Evolutionary conservation across 2,113 vertebrate genomes (phyloP), one percentile per base, ranked within the genome.

Genomic region (Colinus virginianus): DNA sequence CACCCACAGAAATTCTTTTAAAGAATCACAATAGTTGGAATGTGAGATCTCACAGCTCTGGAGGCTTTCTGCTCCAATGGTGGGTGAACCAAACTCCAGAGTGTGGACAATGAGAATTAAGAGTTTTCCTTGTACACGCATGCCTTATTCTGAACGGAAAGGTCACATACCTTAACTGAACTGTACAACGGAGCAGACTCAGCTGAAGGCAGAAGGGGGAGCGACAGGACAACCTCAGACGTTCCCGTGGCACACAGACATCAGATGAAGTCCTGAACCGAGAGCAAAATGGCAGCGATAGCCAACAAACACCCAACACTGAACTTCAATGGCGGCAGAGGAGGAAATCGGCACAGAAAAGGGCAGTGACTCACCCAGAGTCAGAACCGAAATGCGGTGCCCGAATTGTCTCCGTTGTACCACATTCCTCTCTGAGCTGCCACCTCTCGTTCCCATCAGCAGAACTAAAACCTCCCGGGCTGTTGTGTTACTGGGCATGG

Each of bases 1-100:
- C 84, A 87, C 90, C 71, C 87, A 89, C 84, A 87, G 89, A 79
- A 77, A 75, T 74, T 93, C 84, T 94, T 87, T 63, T 17, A 78
- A 61, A 92, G 87, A 89, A 63, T 74, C 84, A 94, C 87, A 94
- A 64, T 51, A 78, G 79, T 59, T 56, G 34, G 51, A 66, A 34
- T 63, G 88, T 70, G 87, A 93, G 88, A 89, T 82, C 80, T 77
- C 79, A 32, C 38, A 78, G 89, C 76, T 89, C 75, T 11, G 1
- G 63, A 92, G 76, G 55, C 78, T 82, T 85, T 80, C 81, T 87
- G 91, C 84, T 94, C 42, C 2, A 2, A 18, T 0, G 25, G 46
- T 13, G 78, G 76, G 55, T 91, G 87, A 96, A 91, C 83, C 91
- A 80, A 79, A 67, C 40, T 61, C 68, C 61, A 26, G 10, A 45